phyloP scores from a whole-genome alignment of 2,797 vertebrate genomes.

The Ctenopoma multispine region DNA sequence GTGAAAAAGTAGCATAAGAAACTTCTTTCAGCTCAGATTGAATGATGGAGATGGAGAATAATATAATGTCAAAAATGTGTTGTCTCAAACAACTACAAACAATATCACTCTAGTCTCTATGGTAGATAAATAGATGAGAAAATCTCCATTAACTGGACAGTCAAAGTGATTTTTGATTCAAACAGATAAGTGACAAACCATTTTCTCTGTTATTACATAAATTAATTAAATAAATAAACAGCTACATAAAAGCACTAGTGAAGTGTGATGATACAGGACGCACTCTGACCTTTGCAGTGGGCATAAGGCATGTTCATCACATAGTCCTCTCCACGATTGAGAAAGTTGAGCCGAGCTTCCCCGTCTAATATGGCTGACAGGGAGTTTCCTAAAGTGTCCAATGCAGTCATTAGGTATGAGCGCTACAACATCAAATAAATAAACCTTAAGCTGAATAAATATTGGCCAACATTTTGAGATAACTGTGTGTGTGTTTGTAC shows the following conservation, averaged over 20 bases:
- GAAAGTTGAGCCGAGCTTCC: slow-evolving; percentile 93
- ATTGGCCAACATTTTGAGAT: too few relatives aligned
- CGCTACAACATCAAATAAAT: too few relatives aligned
- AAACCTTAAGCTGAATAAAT: background rate
- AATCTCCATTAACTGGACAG: too few relatives aligned
- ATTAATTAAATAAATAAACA: too few relatives aligned
- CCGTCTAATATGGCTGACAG: slow-evolving; percentile 96
- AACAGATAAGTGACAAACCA: too few relatives aligned
- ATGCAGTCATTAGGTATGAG: background rate
- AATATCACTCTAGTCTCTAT: background rate
- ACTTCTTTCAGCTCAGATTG: background rate
- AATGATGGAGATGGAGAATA: too few relatives aligned
- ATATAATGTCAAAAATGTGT: too few relatives aligned
- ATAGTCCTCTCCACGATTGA: slow-evolving; percentile 97
- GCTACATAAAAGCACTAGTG: background rate
- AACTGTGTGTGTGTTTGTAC: slow-evolving; percentile 72
- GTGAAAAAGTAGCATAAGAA: background rate
- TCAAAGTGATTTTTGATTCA: too few relatives aligned
- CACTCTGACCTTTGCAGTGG: slow-evolving; percentile 94
- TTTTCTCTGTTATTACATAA: too few relatives aligned
- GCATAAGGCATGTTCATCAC: slow-evolving; percentile 99
- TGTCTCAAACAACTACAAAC: background rate
- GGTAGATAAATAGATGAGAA: too few relatives aligned
- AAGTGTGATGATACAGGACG: background rate
- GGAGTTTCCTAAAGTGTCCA: slow-evolving; percentile 89